phyloP scores from a whole-genome alignment of 2,888 invertebrate species.

The Apodemia hepburni region DNA sequence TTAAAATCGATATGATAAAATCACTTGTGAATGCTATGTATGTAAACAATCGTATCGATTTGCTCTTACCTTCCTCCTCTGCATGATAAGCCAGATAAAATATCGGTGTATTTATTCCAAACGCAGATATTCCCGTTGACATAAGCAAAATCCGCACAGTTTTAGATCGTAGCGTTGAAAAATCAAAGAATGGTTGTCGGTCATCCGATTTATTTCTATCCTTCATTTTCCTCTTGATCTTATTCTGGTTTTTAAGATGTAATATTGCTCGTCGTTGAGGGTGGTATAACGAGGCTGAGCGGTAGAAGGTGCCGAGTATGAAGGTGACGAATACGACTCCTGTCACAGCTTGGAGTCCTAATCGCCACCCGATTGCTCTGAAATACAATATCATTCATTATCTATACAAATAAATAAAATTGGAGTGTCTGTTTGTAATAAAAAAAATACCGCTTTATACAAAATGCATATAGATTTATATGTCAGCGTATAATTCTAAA shows the following conservation, averaged over 20 bases:
- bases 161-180: conserved; percentile 90
- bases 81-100: conserved; percentile 91
- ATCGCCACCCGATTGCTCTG: conserved; percentile 90
- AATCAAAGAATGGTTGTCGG: conserved; percentile 92
- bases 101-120: conserved; percentile 92
- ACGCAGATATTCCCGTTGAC: conserved; percentile 89
- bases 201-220: conserved; percentile 89
- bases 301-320: conserved; percentile 92
- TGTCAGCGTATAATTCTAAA: too few relatives aligned
- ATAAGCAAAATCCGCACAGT: conserved; percentile 90
- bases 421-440: too few relatives aligned
- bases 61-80: conserved; percentile 83
- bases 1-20: not conserved
- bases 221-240: conserved; percentile 88
- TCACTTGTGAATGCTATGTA: not conserved
- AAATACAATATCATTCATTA: conserved; percentile 42
- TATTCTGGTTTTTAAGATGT: conserved; percentile 91
- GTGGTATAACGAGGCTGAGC: conserved; percentile 93
- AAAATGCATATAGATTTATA: too few relatives aligned
- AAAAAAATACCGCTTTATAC: too few relatives aligned
- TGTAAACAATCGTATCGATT: not conserved
- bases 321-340: conserved; percentile 91
- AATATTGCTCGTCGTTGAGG: conserved; percentile 92
- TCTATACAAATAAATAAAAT: too few relatives aligned
- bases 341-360: conserved; percentile 92